Percentiles rank a stretch among this genome's conserved stretches.
Conservation (phyloP, 2,797 vertebrate species). For the Oreortyx pictus region DNA sequence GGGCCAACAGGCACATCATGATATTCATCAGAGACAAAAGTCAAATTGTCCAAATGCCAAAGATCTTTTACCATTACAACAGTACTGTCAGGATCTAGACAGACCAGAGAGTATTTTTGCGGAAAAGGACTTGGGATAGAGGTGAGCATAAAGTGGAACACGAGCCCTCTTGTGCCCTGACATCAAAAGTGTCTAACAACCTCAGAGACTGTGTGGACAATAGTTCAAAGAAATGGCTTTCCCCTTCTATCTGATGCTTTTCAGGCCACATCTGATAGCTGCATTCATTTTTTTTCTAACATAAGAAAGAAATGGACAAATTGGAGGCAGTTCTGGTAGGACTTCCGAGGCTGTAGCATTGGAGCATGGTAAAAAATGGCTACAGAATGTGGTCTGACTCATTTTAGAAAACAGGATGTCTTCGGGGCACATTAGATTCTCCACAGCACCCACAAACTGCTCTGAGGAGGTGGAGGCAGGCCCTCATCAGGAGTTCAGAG, state of each 20-base stretch:
- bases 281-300: neutral
- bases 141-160: neutral
- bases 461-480: neutral
- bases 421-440: neutral
- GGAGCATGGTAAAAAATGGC: neutral
- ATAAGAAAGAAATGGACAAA: neutral
- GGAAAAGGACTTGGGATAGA: neutral
- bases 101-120: neutral
- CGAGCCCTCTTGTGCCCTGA: neutral
- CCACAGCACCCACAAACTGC: neutral
- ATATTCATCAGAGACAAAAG: neutral
- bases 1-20: neutral
- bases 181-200: neutral
- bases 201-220: neutral
- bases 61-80: neutral
- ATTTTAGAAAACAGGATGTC: neutral
- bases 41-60: neutral
- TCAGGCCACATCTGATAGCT: neutral
- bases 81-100: neutral
- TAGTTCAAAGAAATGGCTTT: rapidly evolving
- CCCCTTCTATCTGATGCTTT: rapidly evolving
- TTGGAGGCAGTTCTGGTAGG: neutral
- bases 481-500: neutral
- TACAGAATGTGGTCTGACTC: neutral
- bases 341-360: rapidly evolving